Evolutionary conservation across 2,888 invertebrate genomes (phyloP).

Genomic region (Zaprionus obscuricornis): DNA sequence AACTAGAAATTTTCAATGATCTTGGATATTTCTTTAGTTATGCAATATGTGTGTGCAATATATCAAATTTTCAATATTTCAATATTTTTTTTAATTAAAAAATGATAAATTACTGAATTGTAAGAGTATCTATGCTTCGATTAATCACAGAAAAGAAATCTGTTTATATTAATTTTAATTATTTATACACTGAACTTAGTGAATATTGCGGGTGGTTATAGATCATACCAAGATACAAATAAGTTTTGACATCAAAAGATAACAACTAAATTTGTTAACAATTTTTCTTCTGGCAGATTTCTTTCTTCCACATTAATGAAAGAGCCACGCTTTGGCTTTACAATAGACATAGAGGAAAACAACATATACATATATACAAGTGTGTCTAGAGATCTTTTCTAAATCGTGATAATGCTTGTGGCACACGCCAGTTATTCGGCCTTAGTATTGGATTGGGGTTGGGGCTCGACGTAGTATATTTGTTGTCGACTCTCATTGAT

Average conservation of each 20-base stretch:
- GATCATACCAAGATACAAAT: not conserved
- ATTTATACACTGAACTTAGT: not conserved
- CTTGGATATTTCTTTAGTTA: too few species aligned
- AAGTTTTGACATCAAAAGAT: not conserved
- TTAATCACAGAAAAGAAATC: not conserved
- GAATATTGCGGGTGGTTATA: constrained; percentile 2
- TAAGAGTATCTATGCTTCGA: not conserved
- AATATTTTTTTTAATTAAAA: too few species aligned
- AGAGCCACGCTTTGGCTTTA: constrained; percentile 39
- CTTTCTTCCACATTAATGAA: constrained; percentile 56
- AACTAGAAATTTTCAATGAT: too few species aligned
- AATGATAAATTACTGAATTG: too few species aligned
- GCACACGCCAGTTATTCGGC: constrained; percentile 48
- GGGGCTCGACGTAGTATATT: not conserved
- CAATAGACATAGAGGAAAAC: too few species aligned
- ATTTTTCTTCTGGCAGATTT: constrained; percentile 19
- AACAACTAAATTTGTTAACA: constrained; percentile 26
- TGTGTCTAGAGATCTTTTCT: constrained; percentile 10
- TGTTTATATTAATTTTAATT: too few species aligned
- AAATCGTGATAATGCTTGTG: constrained; percentile 49
- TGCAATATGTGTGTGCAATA: too few species aligned
- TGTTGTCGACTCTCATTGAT: too few species aligned
- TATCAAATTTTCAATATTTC: too few species aligned
- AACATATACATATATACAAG: not conserved
- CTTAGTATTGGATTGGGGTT: constrained; percentile 6